Percentiles rank a stretch among this genome's conserved stretches.
phyloP scores from a whole-genome alignment of 1,140 invertebrate species.

The Drosophila suzukii region DNA sequence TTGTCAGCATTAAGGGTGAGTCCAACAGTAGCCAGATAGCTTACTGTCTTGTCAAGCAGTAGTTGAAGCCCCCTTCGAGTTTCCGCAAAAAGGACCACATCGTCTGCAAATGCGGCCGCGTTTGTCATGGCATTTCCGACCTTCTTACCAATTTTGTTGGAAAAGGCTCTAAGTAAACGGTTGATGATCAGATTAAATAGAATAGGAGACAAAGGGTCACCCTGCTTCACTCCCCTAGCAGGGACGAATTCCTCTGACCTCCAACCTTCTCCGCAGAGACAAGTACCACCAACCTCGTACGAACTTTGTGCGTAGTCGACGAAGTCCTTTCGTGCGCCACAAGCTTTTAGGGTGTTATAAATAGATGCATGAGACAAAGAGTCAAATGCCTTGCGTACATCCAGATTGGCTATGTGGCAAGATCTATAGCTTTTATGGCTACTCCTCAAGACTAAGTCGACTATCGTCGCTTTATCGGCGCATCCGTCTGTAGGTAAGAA shows the following conservation, averaged over 20 bases:
- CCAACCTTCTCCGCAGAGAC: conserved; percentile 5
- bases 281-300: conserved; percentile 18
- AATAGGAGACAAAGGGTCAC: conserved; percentile 17
- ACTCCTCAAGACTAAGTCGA: conserved; percentile 31
- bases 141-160: background rate
- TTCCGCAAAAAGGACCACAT: too few species aligned
- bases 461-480: conserved; percentile 37
- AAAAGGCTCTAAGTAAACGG: conserved; percentile 22
- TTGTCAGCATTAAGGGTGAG: too few species aligned
- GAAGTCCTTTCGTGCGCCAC: conserved; percentile 5
- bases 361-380: conserved; percentile 5
- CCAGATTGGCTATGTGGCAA: conserved; percentile 23
- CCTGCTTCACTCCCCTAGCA: conserved; percentile 27
- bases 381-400: conserved; percentile 23
- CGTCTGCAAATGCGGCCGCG: conserved; percentile 6
- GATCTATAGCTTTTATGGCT: conserved; percentile 12
- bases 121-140: conserved; percentile 21
- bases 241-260: conserved; percentile 16
- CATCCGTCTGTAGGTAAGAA: conserved; percentile 28
- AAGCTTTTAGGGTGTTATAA: conserved; percentile 2
- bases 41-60: too few species aligned
- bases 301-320: conserved; percentile 18
- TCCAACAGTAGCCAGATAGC: too few species aligned
- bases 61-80: too few species aligned
- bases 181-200: conserved; percentile 31